Evolutionary conservation across 2,888 invertebrate species (phyloP).

Genomic region (Amblyjoppa proteus): DNA sequence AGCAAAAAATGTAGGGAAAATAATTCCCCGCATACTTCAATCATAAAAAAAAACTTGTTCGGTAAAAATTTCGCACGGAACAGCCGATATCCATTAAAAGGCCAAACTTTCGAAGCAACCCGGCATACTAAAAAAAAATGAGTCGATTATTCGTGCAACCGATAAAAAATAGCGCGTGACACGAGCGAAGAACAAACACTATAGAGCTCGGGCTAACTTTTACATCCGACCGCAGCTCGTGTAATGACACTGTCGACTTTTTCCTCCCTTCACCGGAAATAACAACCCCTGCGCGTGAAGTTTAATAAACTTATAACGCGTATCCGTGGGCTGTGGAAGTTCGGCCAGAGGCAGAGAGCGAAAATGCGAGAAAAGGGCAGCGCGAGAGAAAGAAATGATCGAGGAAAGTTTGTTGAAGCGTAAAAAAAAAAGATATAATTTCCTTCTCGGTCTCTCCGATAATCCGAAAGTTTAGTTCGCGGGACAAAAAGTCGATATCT

Average conservation of each 20-base stretch:
- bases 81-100: not conserved
- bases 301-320: conserved; percentile 58
- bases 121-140: conserved; percentile 33
- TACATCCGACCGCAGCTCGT: conserved; percentile 42
- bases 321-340: conserved; percentile 7
- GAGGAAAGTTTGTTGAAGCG: conserved; percentile 12
- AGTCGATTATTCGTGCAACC: conserved; percentile 16
- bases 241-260: conserved; percentile 58
- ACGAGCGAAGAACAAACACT: conserved; percentile 1
- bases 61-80: not conserved
- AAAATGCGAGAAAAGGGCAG: not conserved
- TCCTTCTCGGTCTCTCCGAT: conserved; percentile 13
- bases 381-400: conserved; percentile 13
- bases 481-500: conserved; percentile 20
- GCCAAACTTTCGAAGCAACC: not conserved
- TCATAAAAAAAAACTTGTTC: not conserved
- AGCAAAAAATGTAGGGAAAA: not conserved
- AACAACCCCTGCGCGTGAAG: conserved; percentile 21
- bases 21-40: not conserved
- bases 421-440: not conserved
- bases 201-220: conserved; percentile 38
- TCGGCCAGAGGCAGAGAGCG: not conserved
- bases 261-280: conserved; percentile 18
- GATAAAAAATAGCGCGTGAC: not conserved
- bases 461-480: conserved; percentile 33